Evolutionary conservation across 2,888 invertebrate genomes (phyloP).

Genomic region (Drosophila kanekoi): DNA sequence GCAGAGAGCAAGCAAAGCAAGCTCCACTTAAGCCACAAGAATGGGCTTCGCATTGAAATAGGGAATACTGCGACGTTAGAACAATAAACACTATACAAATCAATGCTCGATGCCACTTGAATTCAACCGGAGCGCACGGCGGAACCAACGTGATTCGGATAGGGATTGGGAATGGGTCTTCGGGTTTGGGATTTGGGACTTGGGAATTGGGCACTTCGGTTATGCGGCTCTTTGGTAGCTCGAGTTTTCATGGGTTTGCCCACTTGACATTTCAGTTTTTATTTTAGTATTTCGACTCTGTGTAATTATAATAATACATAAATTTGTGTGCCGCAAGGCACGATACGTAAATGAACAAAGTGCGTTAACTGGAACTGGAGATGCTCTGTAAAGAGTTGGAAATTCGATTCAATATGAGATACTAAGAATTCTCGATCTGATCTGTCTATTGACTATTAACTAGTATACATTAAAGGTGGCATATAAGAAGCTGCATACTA

Average conservation of each 20-base stretch:
- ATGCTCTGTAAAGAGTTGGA: constrained; percentile 14
- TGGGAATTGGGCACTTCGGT: constrained; percentile 18
- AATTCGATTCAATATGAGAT: constrained; percentile 1
- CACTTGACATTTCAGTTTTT: constrained; percentile 82
- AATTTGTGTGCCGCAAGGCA: constrained; percentile 62
- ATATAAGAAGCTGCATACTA: not conserved
- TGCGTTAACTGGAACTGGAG: not conserved
- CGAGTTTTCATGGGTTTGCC: constrained; percentile 34
- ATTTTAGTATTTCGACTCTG: constrained; percentile 45
- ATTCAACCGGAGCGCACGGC: constrained; percentile 29
- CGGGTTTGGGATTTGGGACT: not conserved
- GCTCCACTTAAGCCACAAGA: constrained; percentile 42
- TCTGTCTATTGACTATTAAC: no score
- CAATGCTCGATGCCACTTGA: constrained; percentile 65
- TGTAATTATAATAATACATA: constrained; percentile 79
- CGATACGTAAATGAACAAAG: constrained; percentile 12
- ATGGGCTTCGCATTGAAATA: constrained; percentile 27
- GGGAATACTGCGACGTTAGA: constrained; percentile 60
- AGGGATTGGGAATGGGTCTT: constrained; percentile 2
- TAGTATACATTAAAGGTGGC: not conserved
- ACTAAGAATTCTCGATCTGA: no score
- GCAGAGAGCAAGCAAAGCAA: constrained; percentile 7
- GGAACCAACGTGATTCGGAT: not conserved
- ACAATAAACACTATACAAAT: constrained; percentile 77
- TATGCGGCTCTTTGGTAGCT: not conserved